phyloP scores from a whole-genome alignment of 2,113 vertebrate genomes.

The Brachionichthys hirsutus region DNA sequence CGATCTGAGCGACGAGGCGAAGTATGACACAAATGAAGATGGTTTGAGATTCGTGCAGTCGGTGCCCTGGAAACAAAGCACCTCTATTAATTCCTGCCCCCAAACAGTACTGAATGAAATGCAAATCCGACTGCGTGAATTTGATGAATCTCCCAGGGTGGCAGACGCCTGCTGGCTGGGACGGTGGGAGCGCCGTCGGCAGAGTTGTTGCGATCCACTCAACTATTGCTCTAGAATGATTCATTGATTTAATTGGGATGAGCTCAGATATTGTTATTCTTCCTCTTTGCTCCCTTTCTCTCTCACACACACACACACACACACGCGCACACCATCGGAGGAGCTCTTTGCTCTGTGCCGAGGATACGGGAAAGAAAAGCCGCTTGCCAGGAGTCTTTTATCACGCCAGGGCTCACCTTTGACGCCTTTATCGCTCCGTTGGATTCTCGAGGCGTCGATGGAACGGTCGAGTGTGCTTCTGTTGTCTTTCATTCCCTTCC shows the following conservation, averaged over 20 bases:
- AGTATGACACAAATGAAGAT: slow-evolving; percentile 31
- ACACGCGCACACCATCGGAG: slow-evolving; percentile 8
- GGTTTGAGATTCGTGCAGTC: slow-evolving; percentile 26
- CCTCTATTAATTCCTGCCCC: slow-evolving; percentile 54
- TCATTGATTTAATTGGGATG: slow-evolving; percentile 67
- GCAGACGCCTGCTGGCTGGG: slow-evolving; percentile 58
- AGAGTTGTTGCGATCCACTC: slow-evolving; percentile 52
- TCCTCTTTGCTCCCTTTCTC: slow-evolving; percentile 19
- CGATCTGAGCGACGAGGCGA: slow-evolving; percentile 19
- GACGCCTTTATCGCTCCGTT: slow-evolving; percentile 14
- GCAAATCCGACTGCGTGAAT: slow-evolving; percentile 71
- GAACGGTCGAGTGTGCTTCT: slow-evolving; percentile 37
- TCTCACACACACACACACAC: slow-evolving; percentile 19
- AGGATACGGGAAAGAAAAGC: background rate
- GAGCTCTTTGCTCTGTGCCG: slow-evolving; percentile 34
- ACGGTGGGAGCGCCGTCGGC: slow-evolving; percentile 61
- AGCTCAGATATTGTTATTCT: slow-evolving; percentile 40
- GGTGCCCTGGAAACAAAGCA: slow-evolving; percentile 45
- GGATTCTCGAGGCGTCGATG: slow-evolving; percentile 35
- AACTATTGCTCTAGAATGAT: slow-evolving; percentile 51
- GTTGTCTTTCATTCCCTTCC: slow-evolving; percentile 39
- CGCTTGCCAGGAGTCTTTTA: slow-evolving; percentile 17
- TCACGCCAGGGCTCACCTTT: slow-evolving; percentile 37
- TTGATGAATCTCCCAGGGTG: slow-evolving; percentile 72
- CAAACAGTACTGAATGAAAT: slow-evolving; percentile 68